Evolutionary conservation across 2,797 vertebrate genomes (phyloP).

Genomic region (Rhincodon typus): DNA sequence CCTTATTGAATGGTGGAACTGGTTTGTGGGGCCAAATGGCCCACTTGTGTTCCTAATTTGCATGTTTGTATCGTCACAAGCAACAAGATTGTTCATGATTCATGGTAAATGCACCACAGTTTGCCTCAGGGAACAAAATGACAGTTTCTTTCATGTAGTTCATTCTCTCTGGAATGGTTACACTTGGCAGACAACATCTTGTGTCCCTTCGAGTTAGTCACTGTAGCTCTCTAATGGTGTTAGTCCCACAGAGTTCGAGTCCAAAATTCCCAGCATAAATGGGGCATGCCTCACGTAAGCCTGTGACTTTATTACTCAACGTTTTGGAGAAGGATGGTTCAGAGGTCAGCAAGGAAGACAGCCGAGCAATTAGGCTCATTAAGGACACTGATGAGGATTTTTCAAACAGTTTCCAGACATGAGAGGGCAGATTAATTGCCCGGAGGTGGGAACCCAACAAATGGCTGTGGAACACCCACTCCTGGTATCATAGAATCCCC

Average conservation of each 20-base stretch:
- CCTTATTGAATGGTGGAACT: no score
- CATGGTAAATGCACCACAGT: not conserved
- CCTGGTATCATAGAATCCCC: no score
- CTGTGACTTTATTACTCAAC: not conserved
- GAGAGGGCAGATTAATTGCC: not conserved
- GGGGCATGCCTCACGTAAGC: no score
- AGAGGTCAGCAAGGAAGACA: no score
- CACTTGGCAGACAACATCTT: not conserved
- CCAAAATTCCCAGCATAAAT: not conserved
- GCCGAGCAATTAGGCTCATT: no score
- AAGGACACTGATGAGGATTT: no score
- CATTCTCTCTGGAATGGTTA: not conserved
- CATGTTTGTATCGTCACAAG: not conserved
- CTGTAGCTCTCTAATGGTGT: not conserved
- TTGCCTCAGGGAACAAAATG: not conserved
- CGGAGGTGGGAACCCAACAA: no score
- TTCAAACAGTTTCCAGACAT: no score
- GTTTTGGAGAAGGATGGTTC: no score
- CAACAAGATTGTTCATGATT: not conserved
- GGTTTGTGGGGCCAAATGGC: no score
- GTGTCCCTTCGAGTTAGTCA: not conserved
- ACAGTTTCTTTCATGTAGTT: not conserved
- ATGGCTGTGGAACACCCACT: not conserved
- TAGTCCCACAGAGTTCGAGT: not conserved
- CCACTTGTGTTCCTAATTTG: no score